Evolutionary conservation across 1,140 invertebrate species (phyloP).

Genomic region (Medauroidea extradentata): DNA sequence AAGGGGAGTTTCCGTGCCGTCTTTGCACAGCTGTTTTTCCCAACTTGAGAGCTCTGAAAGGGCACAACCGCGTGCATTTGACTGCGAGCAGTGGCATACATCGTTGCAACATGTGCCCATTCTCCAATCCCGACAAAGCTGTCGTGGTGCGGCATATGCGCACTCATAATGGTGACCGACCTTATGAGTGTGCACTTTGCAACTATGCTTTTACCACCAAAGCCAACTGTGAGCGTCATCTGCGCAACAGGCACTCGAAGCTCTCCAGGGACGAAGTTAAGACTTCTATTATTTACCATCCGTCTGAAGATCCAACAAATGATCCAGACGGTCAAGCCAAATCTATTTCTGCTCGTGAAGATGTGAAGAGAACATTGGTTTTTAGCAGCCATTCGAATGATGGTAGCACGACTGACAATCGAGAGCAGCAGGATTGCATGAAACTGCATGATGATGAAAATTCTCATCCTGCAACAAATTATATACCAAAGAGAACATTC

Average conservation of each 20-base stretch:
- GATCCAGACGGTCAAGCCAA: constrained; percentile 50
- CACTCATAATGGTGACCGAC: constrained; percentile 90
- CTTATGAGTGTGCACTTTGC: constrained; percentile 90
- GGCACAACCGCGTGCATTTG: constrained; percentile 78
- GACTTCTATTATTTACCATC: constrained; percentile 78
- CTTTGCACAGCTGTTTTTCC: constrained; percentile 79
- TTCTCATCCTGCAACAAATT: no score
- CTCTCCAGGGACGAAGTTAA: constrained; percentile 80
- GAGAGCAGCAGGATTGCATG: no score
- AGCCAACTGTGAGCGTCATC: constrained; percentile 82
- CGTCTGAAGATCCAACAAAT: constrained; percentile 73
- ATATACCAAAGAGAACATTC: no score
- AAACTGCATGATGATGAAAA: no score
- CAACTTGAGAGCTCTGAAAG: constrained; percentile 83
- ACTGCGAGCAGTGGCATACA: constrained; percentile 63
- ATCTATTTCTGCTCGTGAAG: constrained; percentile 22
- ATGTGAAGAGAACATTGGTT: constrained; percentile 36
- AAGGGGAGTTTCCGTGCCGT: constrained; percentile 84
- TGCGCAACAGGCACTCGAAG: constrained; percentile 85
- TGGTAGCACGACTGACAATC: no score
- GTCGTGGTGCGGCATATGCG: constrained; percentile 85
- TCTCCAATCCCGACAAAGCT: constrained; percentile 83
- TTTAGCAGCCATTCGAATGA: neutral
- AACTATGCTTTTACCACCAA: constrained; percentile 96
- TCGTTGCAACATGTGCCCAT: constrained; percentile 89